Evolutionary conservation across 92 coral and sea anemone genomes (phyloP), one percentile per base, ranked within the genome.

Genomic region (Phenganax stokvisi): DNA sequence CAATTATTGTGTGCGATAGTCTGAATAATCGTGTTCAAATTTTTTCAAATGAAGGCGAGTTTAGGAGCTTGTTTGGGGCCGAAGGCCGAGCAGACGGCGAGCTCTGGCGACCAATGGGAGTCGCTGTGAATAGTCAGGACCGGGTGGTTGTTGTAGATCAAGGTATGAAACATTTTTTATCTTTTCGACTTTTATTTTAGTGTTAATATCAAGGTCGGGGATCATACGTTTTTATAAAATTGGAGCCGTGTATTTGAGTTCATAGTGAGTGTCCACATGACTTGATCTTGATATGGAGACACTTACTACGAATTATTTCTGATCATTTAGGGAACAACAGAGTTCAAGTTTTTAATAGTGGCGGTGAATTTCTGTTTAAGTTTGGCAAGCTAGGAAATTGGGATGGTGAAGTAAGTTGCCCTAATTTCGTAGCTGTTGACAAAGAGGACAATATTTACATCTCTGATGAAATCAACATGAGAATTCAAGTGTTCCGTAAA

Each of bases 1-100:
- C 90, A 56, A 89, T 93, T 25, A 86, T 88, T n/a, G 98, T 93
- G 15, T 89, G 91, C 31, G 98, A 92, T 74, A 90, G 96, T 93
- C 91, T 89, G 71, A 94, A 94, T 60, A 90, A 92, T 63, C 86
- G 98, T 44, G 84, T 94, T 16, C 97, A 94, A 81, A 81, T 94
- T 16, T 94, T 94, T 70, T 90, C 92, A 57, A 91, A 89, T 15
- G 91, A 92, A 71, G 98, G 98, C 44, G 88, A 85, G 66, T 93
- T 85, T 58, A 85, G 88, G 12, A 86, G 91, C 72, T 86, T 86
- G 80, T 91, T 93, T 85, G 98, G 98, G 70, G 76, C 86, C 56
- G 92, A 90, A 92, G 98, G 98, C 9, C 83, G 83, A 52, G 86
- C 81, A 66, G 80, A 82, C 25, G 97, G 97, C 6, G 94, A 92